Evolutionary conservation across 2,113 vertebrate genomes (phyloP).

Genomic region (Sylvietta virens): DNA sequence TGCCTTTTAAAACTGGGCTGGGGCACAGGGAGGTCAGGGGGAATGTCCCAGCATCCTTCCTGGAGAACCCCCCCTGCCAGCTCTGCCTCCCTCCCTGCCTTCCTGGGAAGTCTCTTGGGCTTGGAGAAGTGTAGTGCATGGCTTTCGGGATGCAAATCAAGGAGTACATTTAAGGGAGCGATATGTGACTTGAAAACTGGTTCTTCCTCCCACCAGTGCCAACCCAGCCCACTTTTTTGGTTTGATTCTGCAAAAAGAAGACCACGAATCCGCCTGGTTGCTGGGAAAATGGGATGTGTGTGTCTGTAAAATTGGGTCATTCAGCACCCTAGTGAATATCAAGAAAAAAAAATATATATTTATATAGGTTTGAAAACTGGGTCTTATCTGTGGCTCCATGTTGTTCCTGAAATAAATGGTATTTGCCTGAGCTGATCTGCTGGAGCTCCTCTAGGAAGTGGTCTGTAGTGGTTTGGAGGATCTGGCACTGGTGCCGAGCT

Average conservation of each 20-base stretch:
- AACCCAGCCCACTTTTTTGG: neutral
- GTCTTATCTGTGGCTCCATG: neutral
- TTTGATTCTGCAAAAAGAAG: neutral
- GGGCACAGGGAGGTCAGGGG: neutral
- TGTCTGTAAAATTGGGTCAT: neutral
- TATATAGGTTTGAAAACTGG: constrained; percentile 8
- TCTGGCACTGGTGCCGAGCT: accelerated
- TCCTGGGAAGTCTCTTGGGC: neutral
- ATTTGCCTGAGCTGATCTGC: neutral
- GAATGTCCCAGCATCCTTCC: neutral
- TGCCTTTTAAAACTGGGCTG: neutral
- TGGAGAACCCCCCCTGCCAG: accelerated
- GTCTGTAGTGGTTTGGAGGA: neutral
- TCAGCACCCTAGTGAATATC: neutral
- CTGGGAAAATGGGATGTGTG: neutral
- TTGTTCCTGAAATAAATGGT: constrained; percentile 19
- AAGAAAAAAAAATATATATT: neutral
- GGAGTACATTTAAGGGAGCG: neutral
- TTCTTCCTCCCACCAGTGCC: neutral
- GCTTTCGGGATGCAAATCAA: neutral
- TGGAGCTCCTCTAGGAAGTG: neutral
- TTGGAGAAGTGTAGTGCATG: neutral
- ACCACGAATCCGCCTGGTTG: accelerated
- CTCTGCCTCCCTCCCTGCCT: neutral
- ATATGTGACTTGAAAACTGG: neutral